These are phyloP conservation scores for Anthrax anthrax DNA, from an alignment of 2,888 invertebrate genomes.

Conservation along the genomic window DNA sequence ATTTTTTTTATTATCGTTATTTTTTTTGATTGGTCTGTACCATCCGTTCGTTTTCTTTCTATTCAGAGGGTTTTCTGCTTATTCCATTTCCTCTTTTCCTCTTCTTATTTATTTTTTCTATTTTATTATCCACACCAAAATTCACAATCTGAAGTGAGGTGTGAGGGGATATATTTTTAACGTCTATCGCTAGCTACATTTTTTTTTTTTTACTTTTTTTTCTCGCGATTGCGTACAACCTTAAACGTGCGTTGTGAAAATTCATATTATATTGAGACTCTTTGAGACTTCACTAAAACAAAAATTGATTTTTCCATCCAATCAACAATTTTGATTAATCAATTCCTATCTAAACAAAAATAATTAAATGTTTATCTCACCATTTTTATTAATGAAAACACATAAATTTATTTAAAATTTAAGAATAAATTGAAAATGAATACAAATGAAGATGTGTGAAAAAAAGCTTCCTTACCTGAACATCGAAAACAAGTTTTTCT, in stretches of 20 bases:
- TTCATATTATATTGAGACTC: conserved; percentile 8
- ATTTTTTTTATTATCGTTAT: too few species aligned
- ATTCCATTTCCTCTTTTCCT: too few species aligned
- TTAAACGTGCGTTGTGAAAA: conserved; percentile 10
- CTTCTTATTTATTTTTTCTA: too few species aligned
- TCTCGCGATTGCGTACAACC: conserved; percentile 10
- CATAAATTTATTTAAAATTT: too few species aligned
- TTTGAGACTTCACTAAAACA: background rate
- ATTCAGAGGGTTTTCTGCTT: too few species aligned
- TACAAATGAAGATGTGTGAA: background rate
- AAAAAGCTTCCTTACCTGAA: background rate
- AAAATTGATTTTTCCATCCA: background rate
- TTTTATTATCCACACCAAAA: too few species aligned
- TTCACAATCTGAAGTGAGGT: too few species aligned
- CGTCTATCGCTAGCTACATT: background rate
- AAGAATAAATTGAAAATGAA: background rate
- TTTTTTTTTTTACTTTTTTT: background rate
- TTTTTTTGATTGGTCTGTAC: too few species aligned
- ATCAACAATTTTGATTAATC: background rate
- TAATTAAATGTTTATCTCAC: too few species aligned
- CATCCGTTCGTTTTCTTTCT: too few species aligned
- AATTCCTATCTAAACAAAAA: too few species aligned
- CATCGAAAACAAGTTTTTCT: background rate
- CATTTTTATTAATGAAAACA: too few species aligned
- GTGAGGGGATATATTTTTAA: background rate